Percentiles rank a stretch among this genome's conserved stretches.
These are phyloP conservation scores for Caradrina clavipalpis DNA, from an alignment of 2,888 invertebrate species.

Conservation along the genomic window DNA sequence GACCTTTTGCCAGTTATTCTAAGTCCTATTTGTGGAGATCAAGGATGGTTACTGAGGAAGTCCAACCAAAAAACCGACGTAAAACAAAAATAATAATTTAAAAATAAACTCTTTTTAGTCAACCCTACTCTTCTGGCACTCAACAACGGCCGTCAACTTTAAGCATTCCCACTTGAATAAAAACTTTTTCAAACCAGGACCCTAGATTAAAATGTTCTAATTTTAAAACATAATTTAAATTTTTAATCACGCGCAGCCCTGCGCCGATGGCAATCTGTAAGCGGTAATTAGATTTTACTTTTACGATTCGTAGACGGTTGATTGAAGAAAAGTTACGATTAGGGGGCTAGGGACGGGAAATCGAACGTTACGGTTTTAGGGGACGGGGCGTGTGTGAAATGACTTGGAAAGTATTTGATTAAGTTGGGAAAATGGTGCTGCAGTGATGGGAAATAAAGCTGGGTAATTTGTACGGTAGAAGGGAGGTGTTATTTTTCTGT, in stretches of 20 bases:
- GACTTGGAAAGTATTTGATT: slow-evolving; percentile 61
- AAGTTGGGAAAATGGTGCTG: slow-evolving; percentile 49
- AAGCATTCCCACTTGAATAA: slow-evolving; percentile 72
- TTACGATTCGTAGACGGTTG: slow-evolving; percentile 74
- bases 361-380: slow-evolving; percentile 58
- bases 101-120: slow-evolving; percentile 28
- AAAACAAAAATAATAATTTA: slow-evolving; percentile 1
- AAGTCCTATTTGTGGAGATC: too few species aligned
- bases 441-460: slow-evolving; percentile 42
- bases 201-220: slow-evolving; percentile 68
- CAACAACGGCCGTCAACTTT: slow-evolving; percentile 69
- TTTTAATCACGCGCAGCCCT: slow-evolving; percentile 75
- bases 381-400: slow-evolving; percentile 46
- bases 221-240: slow-evolving; percentile 65
- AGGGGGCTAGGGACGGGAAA: slow-evolving; percentile 61
- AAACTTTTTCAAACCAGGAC: slow-evolving; percentile 66
- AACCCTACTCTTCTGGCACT: slow-evolving; percentile 63
- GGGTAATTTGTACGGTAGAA: slow-evolving; percentile 38
- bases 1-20: too few species aligned
- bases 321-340: slow-evolving; percentile 74
- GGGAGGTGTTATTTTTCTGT: not conserved
- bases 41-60: too few species aligned
- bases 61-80: too few species aligned
- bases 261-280: slow-evolving; percentile 79
- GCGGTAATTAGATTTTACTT: slow-evolving; percentile 82